phyloP scores from a whole-genome alignment of 2,888 invertebrate species.

The Lapara coniferarum region DNA sequence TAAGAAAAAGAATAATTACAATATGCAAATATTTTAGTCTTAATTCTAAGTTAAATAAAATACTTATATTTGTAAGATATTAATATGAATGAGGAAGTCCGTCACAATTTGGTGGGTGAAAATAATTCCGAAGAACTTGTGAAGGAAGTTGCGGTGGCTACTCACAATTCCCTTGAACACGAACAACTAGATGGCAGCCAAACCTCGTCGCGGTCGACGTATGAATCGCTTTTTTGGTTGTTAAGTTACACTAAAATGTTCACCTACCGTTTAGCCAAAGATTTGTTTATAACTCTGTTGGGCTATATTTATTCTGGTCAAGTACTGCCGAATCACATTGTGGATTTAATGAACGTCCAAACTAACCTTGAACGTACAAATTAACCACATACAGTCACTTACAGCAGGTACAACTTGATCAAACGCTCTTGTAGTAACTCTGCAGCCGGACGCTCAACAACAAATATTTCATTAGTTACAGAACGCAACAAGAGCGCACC shows the following conservation, averaged over 20 bases:
- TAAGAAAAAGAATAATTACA: too few species aligned
- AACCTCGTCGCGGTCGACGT: conserved; percentile 54
- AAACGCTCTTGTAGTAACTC: conserved; percentile 45
- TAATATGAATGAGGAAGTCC: conserved; percentile 60
- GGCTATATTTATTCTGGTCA: conserved; percentile 55
- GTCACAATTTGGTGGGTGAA: conserved; percentile 54
- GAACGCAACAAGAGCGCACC: conserved; percentile 43
- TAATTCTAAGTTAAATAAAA: not conserved
- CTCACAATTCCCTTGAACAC: conserved; percentile 35
- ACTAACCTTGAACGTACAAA: conserved; percentile 51
- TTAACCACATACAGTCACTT: conserved; percentile 51
- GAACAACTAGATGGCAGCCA: conserved; percentile 51
- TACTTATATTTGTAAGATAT: conserved; percentile 36
- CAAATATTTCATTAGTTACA: conserved; percentile 57
- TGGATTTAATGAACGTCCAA: conserved; percentile 60
- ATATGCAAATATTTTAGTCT: not conserved
- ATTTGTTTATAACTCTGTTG: conserved; percentile 54
- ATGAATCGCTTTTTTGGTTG: conserved; percentile 66
- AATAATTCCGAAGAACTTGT: conserved; percentile 41
- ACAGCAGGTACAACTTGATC: conserved; percentile 57
- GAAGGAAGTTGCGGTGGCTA: conserved; percentile 44
- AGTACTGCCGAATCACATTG: conserved; percentile 60
- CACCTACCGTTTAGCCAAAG: conserved; percentile 59
- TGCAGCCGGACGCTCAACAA: conserved; percentile 46
- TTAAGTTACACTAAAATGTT: conserved; percentile 64